Evolutionary conservation across 2,113 vertebrate genomes (phyloP), one percentile per base, ranked within the genome.

Genomic region (Bungarus multicinctus): DNA sequence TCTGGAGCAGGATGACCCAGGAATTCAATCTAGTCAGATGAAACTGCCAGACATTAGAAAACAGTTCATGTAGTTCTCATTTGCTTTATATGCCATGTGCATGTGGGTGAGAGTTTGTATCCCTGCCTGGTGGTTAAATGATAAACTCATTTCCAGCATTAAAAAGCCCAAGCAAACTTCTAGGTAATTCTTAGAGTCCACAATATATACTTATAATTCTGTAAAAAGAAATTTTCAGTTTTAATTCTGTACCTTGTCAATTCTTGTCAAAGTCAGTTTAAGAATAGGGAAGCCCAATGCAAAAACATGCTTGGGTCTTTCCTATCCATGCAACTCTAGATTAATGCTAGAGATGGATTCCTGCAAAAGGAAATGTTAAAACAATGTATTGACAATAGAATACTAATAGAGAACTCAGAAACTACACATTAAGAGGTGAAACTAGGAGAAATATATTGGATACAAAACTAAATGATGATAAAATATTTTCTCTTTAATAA

Each of bases 1-100:
- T 94, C 93, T 93, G 90, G 94, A 93, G 93, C 45, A 94, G 50
- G 87, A 39, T 96, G 95, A 95, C 95, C 92, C 64, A 93, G 53
- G 14, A 87, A 91, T 95, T 96, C 93, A 95, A 74, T 0, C 91
- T 58, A 94, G 93, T 85, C 58, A 12, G 0, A 0, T 93, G 94
- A 95, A 95, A 94, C 5, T 23, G 89, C 87, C n/a, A 16, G 90
- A 91, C 87, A 92, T 60, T 39, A 91, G 14, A 50, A 18, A 96
- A 89, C 94, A 90, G 91, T 25, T 2, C 1, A 9, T 45, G 10
- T 52, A 30, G 14, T 23, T 87, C 57, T 93, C 12, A 30, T 88
- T 81, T 89, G 55, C 57, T 85, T 34, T 86, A 45, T 81, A 16
- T 74, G 7, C 23, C 58, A n/a, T 81, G 53, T 45, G 22, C 12